Percentiles rank a stretch among this genome's conserved stretches.
Evolutionary conservation across 1,140 invertebrate species (phyloP).

Genomic region (Drosophila littoralis): DNA sequence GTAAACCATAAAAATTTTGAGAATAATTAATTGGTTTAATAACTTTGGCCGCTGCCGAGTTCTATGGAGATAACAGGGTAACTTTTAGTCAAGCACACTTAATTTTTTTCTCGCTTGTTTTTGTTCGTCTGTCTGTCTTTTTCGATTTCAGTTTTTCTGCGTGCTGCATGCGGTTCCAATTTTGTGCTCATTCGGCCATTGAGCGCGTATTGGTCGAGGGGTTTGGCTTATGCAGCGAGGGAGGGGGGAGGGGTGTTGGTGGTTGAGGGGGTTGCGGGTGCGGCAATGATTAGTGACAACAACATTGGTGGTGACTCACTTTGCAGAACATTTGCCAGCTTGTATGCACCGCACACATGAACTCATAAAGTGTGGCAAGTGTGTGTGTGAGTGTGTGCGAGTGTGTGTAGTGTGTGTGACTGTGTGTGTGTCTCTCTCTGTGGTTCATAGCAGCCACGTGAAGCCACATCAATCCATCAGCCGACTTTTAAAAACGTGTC

Average conservation of each 20-base stretch:
- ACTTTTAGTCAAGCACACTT: background rate
- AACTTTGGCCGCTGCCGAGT: too few species aligned
- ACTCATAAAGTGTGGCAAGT: background rate
- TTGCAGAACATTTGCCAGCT: conserved; percentile 40
- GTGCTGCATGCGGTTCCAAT: conserved; percentile 54
- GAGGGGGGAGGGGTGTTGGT: background rate
- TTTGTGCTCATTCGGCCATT: conserved; percentile 61
- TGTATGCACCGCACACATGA: conserved; percentile 26
- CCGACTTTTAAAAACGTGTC: conserved; percentile 53
- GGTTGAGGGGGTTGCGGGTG: background rate
- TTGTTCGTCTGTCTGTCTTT: conserved; percentile 7
- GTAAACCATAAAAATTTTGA: too few species aligned
- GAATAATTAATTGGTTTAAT: too few species aligned
- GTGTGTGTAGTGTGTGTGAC: conserved; percentile 7
- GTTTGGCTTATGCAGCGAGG: background rate
- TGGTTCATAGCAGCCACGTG: conserved; percentile 18
- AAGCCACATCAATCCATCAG: conserved; percentile 70
- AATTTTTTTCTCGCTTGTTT: background rate
- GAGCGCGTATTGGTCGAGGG: conserved; percentile 34
- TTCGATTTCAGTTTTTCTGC: conserved; percentile 28
- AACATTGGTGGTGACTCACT: conserved; percentile 44
- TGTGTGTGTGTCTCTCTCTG: conserved; percentile 12
- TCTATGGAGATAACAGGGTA: background rate
- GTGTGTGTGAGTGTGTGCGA: background rate
- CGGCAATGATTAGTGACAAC: conserved; percentile 27